These are phyloP conservation scores for Irena cyanogastra DNA, from an alignment of 2,113 vertebrate species.

Conservation along the genomic window DNA sequence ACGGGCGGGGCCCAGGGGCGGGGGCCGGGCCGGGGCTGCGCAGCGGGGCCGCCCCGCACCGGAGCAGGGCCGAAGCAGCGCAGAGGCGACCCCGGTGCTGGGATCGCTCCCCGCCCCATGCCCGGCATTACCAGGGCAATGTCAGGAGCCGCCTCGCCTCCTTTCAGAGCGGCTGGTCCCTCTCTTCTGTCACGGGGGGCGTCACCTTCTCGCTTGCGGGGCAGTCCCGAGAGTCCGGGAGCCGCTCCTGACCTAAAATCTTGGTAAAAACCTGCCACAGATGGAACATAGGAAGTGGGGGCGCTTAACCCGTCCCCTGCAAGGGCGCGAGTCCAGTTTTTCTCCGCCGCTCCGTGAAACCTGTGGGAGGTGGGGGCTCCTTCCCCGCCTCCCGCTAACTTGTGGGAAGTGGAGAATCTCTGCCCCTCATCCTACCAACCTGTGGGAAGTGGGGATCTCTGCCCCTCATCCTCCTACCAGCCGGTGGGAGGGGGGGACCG, in stretches of 20 bases:
- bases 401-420: not conserved
- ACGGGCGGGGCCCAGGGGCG: no score
- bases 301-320: not conserved
- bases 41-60: not conserved
- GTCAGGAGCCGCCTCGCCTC: not conserved
- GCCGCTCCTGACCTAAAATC: not conserved
- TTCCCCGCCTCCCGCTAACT: accelerated
- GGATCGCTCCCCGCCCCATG: no score
- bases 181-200: no score
- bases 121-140: not conserved
- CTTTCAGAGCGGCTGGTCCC: no score
- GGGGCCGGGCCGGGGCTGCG: not conserved
- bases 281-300: not conserved
- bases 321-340: no score
- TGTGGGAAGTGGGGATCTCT: no score
- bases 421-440: accelerated
- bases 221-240: not conserved
- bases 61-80: not conserved
- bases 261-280: not conserved
- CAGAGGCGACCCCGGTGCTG: no score
- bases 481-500: no score
- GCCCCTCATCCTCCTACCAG: accelerated
- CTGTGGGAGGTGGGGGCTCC: not conserved
- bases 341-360: no score
- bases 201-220: no score